Conservation (phyloP, 2,797 vertebrate species). For the Gambelia wislizenii region DNA sequence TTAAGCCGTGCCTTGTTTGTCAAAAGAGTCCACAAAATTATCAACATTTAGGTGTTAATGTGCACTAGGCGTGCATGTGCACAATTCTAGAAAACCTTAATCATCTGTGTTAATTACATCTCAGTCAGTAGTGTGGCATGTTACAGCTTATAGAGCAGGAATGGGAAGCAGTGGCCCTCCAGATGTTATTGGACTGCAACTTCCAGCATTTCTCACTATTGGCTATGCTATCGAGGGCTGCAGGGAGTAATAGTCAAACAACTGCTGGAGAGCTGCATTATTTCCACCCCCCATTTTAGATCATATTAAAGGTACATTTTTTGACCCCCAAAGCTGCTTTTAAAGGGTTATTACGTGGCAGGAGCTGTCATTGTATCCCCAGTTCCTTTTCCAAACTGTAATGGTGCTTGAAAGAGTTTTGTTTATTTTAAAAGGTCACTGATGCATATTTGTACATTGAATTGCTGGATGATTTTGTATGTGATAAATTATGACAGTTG, state of each 20-base stretch:
- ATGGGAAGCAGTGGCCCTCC: too few relatives aligned
- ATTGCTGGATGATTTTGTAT: background rate
- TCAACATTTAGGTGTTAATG: background rate
- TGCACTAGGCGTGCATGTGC: background rate
- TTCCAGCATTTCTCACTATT: too few relatives aligned
- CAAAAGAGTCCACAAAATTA: background rate
- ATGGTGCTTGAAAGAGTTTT: background rate
- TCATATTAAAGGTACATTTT: background rate
- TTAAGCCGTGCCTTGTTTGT: background rate
- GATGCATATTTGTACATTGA: background rate
- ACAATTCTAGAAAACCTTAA: background rate
- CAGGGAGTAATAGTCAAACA: too few relatives aligned
- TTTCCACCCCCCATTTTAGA: background rate
- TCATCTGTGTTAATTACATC: background rate
- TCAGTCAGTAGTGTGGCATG: background rate
- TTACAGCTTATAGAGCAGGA: background rate
- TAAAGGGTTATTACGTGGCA: background rate
- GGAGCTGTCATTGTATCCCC: too few relatives aligned
- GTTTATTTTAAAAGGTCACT: background rate
- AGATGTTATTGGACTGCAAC: too few relatives aligned
- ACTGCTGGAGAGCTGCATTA: too few relatives aligned
- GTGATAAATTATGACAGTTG: background rate
- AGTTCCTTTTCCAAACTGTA: background rate
- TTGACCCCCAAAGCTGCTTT: background rate
- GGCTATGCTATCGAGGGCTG: too few relatives aligned